These are phyloP conservation scores for Coracopsis vasa DNA, from an alignment of 2,113 vertebrate species.

Conservation along the genomic window DNA sequence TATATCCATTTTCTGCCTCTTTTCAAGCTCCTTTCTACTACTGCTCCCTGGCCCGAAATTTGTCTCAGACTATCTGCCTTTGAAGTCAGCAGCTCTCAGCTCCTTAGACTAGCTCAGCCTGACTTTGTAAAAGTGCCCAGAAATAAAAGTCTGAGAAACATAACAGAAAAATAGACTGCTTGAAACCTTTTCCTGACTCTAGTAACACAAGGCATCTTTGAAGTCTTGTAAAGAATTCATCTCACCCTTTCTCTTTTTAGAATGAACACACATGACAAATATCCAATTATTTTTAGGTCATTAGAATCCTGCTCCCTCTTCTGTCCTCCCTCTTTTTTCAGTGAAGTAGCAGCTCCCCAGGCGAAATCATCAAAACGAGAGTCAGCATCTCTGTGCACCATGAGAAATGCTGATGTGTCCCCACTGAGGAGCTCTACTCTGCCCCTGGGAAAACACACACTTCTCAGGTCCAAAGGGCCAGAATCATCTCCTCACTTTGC, in stretches of 20 bases:
- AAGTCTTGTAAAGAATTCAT: not conserved
- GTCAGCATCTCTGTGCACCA: not conserved
- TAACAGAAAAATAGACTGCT: not conserved
- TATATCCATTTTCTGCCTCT: not conserved
- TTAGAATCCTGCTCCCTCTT: not conserved
- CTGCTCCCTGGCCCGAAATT: not conserved
- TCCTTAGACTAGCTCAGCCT: not conserved
- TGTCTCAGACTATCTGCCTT: not conserved
- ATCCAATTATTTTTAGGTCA: not conserved
- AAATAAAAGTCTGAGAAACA: not conserved
- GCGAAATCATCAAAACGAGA: not conserved
- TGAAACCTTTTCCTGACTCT: not conserved
- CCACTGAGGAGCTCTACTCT: not conserved
- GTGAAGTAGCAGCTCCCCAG: not conserved
- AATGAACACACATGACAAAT: not conserved
- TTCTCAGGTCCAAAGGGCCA: fast-evolving
- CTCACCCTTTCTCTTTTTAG: not conserved
- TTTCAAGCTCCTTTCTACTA: not conserved
- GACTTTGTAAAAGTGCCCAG: not conserved
- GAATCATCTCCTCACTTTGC: not conserved
- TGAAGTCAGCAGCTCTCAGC: not conserved
- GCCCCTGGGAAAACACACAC: fast-evolving
- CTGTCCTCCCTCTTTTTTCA: not conserved
- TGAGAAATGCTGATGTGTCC: fast-evolving
- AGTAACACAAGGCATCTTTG: not conserved